Conservation (phyloP, 2,113 vertebrate genomes). For the Pollachius pollachius region DNA sequence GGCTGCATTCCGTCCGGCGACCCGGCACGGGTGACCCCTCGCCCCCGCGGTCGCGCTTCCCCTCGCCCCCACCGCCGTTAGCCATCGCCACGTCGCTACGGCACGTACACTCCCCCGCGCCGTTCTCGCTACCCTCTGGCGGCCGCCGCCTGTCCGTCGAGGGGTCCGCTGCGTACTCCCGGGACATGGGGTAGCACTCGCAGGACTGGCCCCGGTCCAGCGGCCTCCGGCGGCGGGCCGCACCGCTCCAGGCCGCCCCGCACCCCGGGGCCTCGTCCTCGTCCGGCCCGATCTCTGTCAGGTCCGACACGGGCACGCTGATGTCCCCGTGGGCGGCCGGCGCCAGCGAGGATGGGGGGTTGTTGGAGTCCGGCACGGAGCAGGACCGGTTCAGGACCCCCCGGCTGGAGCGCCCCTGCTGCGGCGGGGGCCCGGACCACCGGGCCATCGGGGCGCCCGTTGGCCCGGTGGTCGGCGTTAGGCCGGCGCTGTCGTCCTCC, state of each 20-base stretch:
- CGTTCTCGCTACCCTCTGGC: neutral
- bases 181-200: slow-evolving; percentile 33
- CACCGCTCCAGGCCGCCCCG: slow-evolving; percentile 47
- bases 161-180: neutral
- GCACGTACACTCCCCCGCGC: neutral
- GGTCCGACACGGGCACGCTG: slow-evolving; percentile 65
- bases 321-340: slow-evolving; percentile 56
- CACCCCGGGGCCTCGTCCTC: slow-evolving; percentile 55
- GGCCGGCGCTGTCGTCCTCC: slow-evolving; percentile 43
- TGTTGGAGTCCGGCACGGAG: slow-evolving; percentile 77
- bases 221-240: slow-evolving; percentile 30
- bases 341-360: slow-evolving; percentile 59
- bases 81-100: slow-evolving; percentile 7
- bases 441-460: slow-evolving; percentile 65
- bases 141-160: neutral
- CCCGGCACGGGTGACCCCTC: neutral
- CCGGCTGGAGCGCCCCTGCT: slow-evolving; percentile 42
- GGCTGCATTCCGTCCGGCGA: neutral
- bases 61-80: slow-evolving; percentile 13
- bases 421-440: slow-evolving; percentile 55
- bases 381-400: slow-evolving; percentile 75
- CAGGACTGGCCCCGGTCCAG: slow-evolving; percentile 49
- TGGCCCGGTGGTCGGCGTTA: slow-evolving; percentile 59
- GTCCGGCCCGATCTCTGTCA: slow-evolving; percentile 67
- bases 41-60: slow-evolving; percentile 10